Evolutionary conservation across 2,797 vertebrate genomes (phyloP).

Genomic region (Crypturellus tataupa): DNA sequence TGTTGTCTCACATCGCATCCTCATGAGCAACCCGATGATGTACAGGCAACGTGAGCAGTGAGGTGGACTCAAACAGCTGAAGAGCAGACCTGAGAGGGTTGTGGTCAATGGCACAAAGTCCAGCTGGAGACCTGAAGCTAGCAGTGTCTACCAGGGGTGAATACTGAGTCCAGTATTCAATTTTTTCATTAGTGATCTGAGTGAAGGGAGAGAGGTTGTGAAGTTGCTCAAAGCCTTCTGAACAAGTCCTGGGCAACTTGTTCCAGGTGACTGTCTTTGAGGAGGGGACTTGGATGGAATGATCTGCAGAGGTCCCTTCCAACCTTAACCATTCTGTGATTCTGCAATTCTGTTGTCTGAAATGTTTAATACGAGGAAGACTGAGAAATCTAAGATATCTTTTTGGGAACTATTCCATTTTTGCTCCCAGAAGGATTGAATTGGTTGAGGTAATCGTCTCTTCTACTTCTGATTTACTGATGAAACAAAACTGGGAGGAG

Average conservation of each 20-base stretch:
- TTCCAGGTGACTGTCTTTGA: background rate
- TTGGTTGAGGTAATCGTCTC: conserved; percentile 23
- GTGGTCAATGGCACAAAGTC: too few relatives aligned
- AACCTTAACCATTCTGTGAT: background rate
- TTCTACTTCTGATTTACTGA: background rate
- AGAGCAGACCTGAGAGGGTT: too few relatives aligned
- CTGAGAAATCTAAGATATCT: conserved; percentile 1
- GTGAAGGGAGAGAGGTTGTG: background rate
- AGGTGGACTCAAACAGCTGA: too few relatives aligned
- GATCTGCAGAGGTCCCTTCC: background rate
- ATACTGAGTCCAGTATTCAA: too few relatives aligned
- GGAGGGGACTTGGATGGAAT: background rate
- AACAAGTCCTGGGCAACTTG: background rate
- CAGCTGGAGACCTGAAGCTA: too few relatives aligned
- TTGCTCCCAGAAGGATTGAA: conserved; percentile 25
- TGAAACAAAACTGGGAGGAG: too few relatives aligned
- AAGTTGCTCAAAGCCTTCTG: background rate
- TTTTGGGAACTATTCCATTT: background rate
- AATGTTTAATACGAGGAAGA: background rate
- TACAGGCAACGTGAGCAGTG: too few relatives aligned
- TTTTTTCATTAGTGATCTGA: background rate
- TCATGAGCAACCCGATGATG: too few relatives aligned
- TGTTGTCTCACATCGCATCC: too few relatives aligned
- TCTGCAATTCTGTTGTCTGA: background rate
- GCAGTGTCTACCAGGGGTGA: too few relatives aligned